These are phyloP conservation scores for Pangasius sanitwongsei DNA, from an alignment of 2,797 vertebrate genomes.

Conservation along the genomic window DNA sequence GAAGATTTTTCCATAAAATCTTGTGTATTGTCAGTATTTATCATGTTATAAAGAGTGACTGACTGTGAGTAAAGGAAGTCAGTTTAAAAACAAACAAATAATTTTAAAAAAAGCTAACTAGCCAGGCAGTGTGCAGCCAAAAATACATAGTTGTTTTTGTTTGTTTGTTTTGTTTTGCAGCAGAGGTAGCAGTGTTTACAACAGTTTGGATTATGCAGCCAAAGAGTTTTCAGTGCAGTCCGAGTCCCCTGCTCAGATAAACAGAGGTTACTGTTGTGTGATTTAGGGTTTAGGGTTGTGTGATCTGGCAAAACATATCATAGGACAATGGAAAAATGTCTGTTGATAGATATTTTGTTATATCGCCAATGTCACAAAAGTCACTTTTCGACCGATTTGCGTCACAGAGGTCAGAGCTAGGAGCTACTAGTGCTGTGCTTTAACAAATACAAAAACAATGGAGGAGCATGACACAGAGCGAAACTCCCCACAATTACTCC, in stretches of 20 bases:
- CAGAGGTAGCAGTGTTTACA: neutral
- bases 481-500: neutral
- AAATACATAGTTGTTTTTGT: neutral
- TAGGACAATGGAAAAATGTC: neutral
- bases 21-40: neutral
- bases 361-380: neutral
- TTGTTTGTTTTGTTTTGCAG: neutral
- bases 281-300: neutral
- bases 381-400: neutral
- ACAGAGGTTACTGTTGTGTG: neutral
- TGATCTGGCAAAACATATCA: neutral
- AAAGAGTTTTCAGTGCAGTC: neutral
- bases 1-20: neutral
- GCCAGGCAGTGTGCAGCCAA: neutral
- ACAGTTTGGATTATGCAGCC: neutral
- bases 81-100: too few relatives aligned
- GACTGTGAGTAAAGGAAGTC: neutral
- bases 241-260: neutral
- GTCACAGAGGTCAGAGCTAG: neutral
- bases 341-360: neutral
- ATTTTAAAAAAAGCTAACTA: neutral
- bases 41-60: neutral
- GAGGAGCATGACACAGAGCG: neutral
- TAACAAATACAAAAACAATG: neutral
- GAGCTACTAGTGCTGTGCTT: neutral